Evolutionary conservation across 2,113 vertebrate genomes (phyloP).

Genomic region (Toxotes jaculatrix): DNA sequence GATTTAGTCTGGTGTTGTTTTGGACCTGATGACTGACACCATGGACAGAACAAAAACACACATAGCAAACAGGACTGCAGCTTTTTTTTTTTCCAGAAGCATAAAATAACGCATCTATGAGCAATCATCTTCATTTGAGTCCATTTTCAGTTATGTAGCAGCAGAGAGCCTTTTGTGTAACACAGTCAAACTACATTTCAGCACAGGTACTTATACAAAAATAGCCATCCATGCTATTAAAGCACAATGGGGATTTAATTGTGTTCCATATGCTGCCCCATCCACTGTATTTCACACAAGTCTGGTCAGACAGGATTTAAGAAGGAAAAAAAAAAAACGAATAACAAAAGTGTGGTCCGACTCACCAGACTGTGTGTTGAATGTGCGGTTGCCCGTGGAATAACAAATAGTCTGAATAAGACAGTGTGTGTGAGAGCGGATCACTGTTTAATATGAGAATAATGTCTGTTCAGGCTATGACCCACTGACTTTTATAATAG

Average conservation of each 20-base stretch:
- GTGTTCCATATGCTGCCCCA: constrained; percentile 8
- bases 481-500: constrained; percentile 73
- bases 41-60: constrained; percentile 12
- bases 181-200: constrained; percentile 13
- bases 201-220: constrained; percentile 32
- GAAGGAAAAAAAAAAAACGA: constrained; percentile 19
- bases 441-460: constrained; percentile 71
- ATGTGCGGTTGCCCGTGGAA: constrained; percentile 42
- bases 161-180: constrained; percentile 23
- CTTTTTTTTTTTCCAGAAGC: background rate
- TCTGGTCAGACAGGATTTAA: constrained; percentile 43
- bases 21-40: constrained; percentile 44
- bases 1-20: constrained; percentile 39
- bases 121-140: constrained; percentile 14
- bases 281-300: constrained; percentile 28
- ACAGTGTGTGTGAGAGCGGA: constrained; percentile 27
- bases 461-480: constrained; percentile 67
- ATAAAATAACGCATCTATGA: constrained; percentile 12
- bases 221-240: constrained; percentile 6
- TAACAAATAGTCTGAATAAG: constrained; percentile 52
- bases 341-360: constrained; percentile 29
- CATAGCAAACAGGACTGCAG: constrained; percentile 10
- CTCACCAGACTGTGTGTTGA: constrained; percentile 31
- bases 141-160: constrained; percentile 20
- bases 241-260: constrained; percentile 46